phyloP scores from a whole-genome alignment of 2,888 invertebrate genomes.

The Athalia rosae region DNA sequence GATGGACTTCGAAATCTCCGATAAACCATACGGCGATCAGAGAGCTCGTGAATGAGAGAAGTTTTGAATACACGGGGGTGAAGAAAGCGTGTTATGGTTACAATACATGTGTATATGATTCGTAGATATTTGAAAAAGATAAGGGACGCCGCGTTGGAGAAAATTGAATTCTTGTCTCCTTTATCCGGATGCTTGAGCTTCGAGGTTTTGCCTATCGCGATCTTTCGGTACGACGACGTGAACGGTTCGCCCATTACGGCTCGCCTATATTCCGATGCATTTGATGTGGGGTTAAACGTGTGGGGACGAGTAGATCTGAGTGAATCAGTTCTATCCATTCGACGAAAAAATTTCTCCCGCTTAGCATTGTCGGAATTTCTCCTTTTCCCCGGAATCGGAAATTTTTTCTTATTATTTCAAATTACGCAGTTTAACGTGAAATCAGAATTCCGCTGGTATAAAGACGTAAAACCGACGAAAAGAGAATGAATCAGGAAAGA shows the following conservation, averaged over 20 bases:
- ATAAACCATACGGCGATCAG: too few relatives aligned
- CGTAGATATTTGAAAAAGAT: slow-evolving; percentile 15
- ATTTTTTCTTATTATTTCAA: background rate
- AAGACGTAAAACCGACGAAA: too few relatives aligned
- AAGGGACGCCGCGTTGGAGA: slow-evolving; percentile 19
- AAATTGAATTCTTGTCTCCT: slow-evolving; percentile 37
- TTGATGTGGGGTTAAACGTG: slow-evolving; percentile 28
- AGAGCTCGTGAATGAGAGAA: too few relatives aligned
- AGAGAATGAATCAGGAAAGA: background rate
- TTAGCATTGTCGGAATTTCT: too few relatives aligned
- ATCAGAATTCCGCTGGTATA: too few relatives aligned
- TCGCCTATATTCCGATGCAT: slow-evolving; percentile 37
- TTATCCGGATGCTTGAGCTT: slow-evolving; percentile 21
- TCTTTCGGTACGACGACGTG: slow-evolving; percentile 20
- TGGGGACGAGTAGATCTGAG: slow-evolving; percentile 13
- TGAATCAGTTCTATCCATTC: background rate
- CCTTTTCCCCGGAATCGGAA: background rate
- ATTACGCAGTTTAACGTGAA: too few relatives aligned
- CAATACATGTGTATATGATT: slow-evolving; percentile 12
- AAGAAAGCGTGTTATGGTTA: too few relatives aligned
- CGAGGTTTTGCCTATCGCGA: slow-evolving; percentile 29
- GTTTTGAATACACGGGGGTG: too few relatives aligned
- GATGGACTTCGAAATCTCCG: too few relatives aligned
- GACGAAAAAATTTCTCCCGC: background rate
- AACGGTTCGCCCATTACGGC: slow-evolving; percentile 40